A percentile compares a stretch with the other conserved stretches of the same genome.
Evolutionary conservation across 1,140 invertebrate species (phyloP).

Genomic region (Drosophila ohnishii): DNA sequence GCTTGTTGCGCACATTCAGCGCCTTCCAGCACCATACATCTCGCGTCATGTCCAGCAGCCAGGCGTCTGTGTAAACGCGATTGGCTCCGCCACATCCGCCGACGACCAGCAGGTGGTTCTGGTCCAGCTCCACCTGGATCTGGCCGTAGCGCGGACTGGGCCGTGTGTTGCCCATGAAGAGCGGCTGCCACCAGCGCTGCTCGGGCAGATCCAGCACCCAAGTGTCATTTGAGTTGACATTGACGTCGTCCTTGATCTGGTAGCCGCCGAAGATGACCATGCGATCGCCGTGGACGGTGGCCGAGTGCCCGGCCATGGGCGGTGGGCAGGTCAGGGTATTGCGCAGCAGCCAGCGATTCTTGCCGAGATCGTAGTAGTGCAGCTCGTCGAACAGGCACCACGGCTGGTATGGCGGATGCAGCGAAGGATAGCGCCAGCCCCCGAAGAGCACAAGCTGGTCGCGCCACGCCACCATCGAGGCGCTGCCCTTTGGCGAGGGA

Average conservation of each 20-base stretch:
- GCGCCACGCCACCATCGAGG: conserved; percentile 93
- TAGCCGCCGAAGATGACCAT: conserved; percentile 97
- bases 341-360: conserved; percentile 93
- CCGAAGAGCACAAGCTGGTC: conserved; percentile 95
- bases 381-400: conserved; percentile 96
- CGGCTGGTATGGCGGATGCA: conserved; percentile 94
- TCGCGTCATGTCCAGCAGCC: conserved; percentile 87
- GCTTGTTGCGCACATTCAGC: conserved; percentile 89
- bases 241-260: conserved; percentile 84
- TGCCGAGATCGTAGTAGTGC: conserved; percentile 93
- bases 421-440: conserved; percentile 97
- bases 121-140: conserved; percentile 90
- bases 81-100: conserved; percentile 87
- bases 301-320: conserved; percentile 96
- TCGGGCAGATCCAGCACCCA: conserved; percentile 94
- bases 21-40: conserved; percentile 92
- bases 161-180: conserved; percentile 86
- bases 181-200: conserved; percentile 90
- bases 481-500: conserved; percentile 97
- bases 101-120: conserved; percentile 88
- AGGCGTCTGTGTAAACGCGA: conserved; percentile 86
- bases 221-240: conserved; percentile 91
- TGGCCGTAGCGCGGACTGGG: conserved; percentile 95
- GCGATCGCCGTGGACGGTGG: conserved; percentile 91
- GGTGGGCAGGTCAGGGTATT: conserved; percentile 87